Conservation (phyloP, 2,113 vertebrate genomes). For the Hystrix cristata region DNA sequence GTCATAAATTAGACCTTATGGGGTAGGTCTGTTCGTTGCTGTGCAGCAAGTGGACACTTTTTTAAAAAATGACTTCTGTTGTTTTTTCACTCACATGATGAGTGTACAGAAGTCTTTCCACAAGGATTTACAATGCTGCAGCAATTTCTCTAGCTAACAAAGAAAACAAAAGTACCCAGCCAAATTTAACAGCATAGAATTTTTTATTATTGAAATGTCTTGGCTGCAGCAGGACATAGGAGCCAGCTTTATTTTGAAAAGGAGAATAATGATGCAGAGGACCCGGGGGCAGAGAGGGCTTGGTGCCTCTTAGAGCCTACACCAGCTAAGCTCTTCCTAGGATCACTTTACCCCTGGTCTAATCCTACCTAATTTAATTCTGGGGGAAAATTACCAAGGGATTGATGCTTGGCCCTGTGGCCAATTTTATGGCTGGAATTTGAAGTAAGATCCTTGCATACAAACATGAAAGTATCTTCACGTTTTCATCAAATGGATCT, state of each 20-base stretch:
- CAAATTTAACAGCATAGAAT: constrained; percentile 48
- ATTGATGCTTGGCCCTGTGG: background rate
- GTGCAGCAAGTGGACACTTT: constrained; percentile 15
- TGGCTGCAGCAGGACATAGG: background rate
- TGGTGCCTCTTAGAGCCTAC: background rate
- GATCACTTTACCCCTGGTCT: constrained; percentile 36
- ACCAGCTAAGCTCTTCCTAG: background rate
- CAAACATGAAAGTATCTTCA: constrained; percentile 32
- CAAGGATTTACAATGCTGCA: constrained; percentile 49
- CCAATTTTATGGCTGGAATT: background rate
- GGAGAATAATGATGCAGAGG: background rate
- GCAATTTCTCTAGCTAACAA: constrained; percentile 32
- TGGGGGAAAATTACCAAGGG: constrained; percentile 1
- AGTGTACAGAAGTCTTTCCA: constrained; percentile 41
- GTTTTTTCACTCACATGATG: constrained; percentile 16
- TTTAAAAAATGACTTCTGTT: constrained; percentile 32
- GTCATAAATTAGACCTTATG: constrained; percentile 47
- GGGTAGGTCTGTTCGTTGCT: constrained; percentile 45
- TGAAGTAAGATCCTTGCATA: constrained; percentile 1
- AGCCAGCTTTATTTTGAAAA: constrained; percentile 47
- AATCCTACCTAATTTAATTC: constrained; percentile 45
- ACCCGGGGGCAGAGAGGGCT: no score
- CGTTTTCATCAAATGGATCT: background rate
- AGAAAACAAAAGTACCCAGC: constrained; percentile 49
- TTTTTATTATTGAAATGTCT: constrained; percentile 61